Conservation (phyloP, 2,888 invertebrate species). For the Molanna angustata region DNA sequence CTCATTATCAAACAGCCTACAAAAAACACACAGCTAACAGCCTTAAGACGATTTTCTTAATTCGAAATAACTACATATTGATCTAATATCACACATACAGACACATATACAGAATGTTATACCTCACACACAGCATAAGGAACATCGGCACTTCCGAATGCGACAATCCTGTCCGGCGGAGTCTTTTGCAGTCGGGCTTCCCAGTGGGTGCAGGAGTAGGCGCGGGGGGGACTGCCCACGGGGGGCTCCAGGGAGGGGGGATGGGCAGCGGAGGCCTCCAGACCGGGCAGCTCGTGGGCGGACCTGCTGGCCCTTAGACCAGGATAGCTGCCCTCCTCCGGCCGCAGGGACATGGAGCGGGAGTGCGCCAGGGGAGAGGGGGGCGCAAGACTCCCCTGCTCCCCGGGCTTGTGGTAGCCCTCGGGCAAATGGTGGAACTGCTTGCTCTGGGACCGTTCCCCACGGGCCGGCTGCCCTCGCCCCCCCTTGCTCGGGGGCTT, state of each 20-base stretch:
- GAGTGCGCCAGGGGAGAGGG: constrained; percentile 35
- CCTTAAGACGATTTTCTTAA: not conserved
- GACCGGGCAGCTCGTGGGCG: constrained; percentile 39
- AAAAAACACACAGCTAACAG: too few relatives aligned
- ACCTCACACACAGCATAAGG: constrained; percentile 55
- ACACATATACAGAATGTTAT: constrained; percentile 41
- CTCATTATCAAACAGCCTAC: not conserved
- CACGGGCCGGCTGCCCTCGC: constrained; percentile 37
- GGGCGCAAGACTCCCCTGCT: constrained; percentile 52
- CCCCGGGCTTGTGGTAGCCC: constrained; percentile 43
- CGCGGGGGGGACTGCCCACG: constrained; percentile 42
- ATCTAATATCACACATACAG: too few relatives aligned
- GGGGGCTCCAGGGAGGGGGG: constrained; percentile 46
- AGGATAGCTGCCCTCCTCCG: constrained; percentile 41
- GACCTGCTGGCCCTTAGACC: constrained; percentile 35
- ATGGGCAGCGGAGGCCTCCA: constrained; percentile 38
- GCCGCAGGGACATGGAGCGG: constrained; percentile 41
- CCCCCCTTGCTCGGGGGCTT: constrained; percentile 17
- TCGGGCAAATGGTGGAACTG: constrained; percentile 57
- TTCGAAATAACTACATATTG: not conserved
- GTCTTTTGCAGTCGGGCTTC: constrained; percentile 56
- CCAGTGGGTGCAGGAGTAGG: constrained; percentile 60
- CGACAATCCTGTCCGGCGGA: constrained; percentile 50
- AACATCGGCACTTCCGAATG: constrained; percentile 49
- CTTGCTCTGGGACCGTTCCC: constrained; percentile 44